Evolutionary conservation across 2,888 invertebrate species (phyloP).

Genomic region (Rhagonycha lutea): DNA sequence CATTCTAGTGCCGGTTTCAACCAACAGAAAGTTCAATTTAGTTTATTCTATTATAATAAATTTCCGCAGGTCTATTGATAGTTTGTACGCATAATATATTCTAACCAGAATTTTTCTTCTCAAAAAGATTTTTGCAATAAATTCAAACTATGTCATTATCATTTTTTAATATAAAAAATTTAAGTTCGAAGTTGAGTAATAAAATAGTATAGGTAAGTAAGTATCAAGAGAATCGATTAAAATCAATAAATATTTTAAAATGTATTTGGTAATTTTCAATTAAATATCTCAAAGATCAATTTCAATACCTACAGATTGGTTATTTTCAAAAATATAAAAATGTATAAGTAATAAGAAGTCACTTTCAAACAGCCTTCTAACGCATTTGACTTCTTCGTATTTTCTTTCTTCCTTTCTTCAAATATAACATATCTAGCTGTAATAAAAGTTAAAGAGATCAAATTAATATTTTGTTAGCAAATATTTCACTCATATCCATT

Average conservation of each 20-base stretch:
- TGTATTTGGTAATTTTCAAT: background rate
- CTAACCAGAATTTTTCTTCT: background rate
- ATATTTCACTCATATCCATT: background rate
- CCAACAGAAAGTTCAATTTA: background rate
- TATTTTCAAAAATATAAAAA: slow-evolving; percentile 2
- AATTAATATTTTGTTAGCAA: background rate
- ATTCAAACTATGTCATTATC: background rate
- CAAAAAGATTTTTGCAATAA: background rate
- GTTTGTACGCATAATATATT: background rate
- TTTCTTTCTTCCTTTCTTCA: background rate
- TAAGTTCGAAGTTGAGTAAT: background rate
- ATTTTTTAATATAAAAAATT: background rate
- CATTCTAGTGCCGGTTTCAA: background rate
- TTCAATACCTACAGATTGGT: background rate
- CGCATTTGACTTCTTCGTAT: background rate
- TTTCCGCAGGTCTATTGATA: background rate
- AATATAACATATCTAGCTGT: background rate
- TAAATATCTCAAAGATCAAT: background rate
- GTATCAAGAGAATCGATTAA: background rate
- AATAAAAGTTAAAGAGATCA: background rate
- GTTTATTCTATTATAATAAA: background rate
- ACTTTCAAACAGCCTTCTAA: background rate
- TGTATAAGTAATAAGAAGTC: background rate
- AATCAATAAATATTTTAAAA: background rate
- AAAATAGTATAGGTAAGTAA: background rate